A percentile compares a stretch with the other conserved stretches of the same genome.
Conservation (phyloP, 2,113 vertebrate genomes). For the Haplotaxodon microlepis region DNA sequence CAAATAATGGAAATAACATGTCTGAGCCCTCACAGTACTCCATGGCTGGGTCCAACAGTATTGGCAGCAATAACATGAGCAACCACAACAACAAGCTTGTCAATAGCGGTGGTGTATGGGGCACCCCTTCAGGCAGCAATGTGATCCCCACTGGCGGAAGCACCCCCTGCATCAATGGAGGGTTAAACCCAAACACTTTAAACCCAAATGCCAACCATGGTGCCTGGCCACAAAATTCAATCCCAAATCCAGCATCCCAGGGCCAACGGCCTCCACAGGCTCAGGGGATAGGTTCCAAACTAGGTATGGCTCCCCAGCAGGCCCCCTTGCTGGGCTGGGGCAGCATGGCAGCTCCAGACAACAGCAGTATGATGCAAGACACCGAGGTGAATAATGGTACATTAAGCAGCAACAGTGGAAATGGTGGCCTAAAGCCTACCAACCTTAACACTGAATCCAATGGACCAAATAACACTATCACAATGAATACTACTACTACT, state of each 20-base stretch:
- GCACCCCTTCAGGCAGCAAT: conserved; percentile 43
- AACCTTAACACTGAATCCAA: conserved; percentile 96
- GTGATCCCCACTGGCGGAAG: conserved; percentile 29
- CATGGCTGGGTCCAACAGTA: conserved; percentile 47
- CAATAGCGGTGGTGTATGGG: conserved; percentile 51
- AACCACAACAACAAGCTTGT: conserved; percentile 66
- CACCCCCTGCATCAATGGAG: conserved; percentile 84
- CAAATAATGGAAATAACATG: conserved; percentile 52
- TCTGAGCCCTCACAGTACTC: conserved; percentile 47
- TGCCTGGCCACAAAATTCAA: conserved; percentile 80
- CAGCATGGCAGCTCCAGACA: conserved; percentile 84
- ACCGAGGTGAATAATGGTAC: conserved; percentile 85
- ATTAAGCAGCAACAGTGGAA: conserved; percentile 77
- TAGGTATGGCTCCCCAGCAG: conserved; percentile 63
- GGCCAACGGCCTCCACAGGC: conserved; percentile 83
- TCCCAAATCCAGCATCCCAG: conserved; percentile 73
- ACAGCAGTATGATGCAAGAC: conserved; percentile 75
- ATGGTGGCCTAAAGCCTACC: conserved; percentile 74
- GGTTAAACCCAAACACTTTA: conserved; percentile 91
- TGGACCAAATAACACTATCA: conserved; percentile 98
- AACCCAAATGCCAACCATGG: conserved; percentile 94
- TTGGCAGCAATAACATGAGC: conserved; percentile 89
- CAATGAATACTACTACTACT: conserved; percentile 82
- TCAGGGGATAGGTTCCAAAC: conserved; percentile 85
- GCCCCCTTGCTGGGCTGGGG: conserved; percentile 70